Evolutionary conservation across 2,888 invertebrate species (phyloP).

Genomic region (Leucophenga maculata): DNA sequence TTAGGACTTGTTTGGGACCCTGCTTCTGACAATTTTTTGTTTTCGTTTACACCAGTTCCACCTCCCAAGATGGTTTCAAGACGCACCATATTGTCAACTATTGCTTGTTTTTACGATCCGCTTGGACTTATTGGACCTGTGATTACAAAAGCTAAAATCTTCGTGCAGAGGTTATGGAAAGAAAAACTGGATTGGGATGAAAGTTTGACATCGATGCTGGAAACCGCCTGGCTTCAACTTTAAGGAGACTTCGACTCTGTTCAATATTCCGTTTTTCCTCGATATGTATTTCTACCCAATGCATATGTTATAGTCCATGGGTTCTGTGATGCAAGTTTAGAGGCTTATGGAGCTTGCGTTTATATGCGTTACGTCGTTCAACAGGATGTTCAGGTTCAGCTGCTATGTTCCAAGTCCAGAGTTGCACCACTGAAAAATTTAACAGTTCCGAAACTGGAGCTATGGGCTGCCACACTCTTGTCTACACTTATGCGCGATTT

Average conservation of each 20-base stretch:
- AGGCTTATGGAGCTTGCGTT: neutral
- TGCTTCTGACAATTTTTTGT: neutral
- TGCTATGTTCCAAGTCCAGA: neutral
- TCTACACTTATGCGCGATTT: neutral
- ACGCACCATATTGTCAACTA: neutral
- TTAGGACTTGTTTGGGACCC: neutral
- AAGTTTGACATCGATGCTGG: too few species aligned
- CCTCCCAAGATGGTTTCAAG: neutral
- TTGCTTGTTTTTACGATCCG: neutral
- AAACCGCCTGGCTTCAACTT: too few species aligned
- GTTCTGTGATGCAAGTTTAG: neutral
- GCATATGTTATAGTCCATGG: too few species aligned
- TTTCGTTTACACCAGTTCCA: neutral
- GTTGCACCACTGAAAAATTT: too few species aligned
- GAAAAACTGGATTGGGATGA: too few species aligned
- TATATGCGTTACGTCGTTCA: neutral
- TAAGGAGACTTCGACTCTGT: too few species aligned
- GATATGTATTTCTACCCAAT: too few species aligned
- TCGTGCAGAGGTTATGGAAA: too few species aligned
- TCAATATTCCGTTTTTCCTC: too few species aligned
- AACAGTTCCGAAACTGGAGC: neutral
- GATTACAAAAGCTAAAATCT: too few species aligned
- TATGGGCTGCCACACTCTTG: neutral
- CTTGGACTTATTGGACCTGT: too few species aligned
- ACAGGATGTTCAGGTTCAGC: neutral